Base-by-base conservation (phyloP, 2,888 invertebrate genomes). In the Drepana falcataria region DNA sequence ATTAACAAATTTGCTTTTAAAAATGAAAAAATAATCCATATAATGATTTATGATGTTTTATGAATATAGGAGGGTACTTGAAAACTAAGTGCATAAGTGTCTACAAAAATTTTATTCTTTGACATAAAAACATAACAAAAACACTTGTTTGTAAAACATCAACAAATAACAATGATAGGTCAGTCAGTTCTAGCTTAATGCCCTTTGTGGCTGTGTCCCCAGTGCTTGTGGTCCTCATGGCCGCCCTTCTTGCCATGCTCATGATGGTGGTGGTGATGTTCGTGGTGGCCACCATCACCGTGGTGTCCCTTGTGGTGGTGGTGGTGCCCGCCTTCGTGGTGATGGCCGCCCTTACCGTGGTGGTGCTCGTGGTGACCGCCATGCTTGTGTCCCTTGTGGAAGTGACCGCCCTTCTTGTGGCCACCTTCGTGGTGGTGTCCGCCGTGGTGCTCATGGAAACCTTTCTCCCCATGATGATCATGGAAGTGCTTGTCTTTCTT, bases 401-500 rank as follows among this genome's bases (percentile, higher is more conserved):
- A 92, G 83, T 95, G 94, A 34, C 95, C 95, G 61, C 96, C 96
- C 85, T 96, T 95, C 84, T 96, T 94, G 90, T 95, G 93, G 44
- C 93, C 95, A 65, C 94, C 94, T 73, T 94, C 94, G 74, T 96
- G 95, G 75, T 95, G 95, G 78, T 94, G 94, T 47, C 93, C 94
- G 53, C 95, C 96, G 75, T 96, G 94, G 70, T 95, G 95, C 71
- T 94, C 94, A 77, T 96, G 94, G 74, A 93, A 93, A 0, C 95
- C 96, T 64, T 94, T 93, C 66, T 95, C 95, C 64, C 96, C 95
- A 72, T 95, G 94, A 79, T 96, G 95, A 67, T 96, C 95, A 81
- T 94, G 96, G 93, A 95, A 96, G 81, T 96, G 95, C 73, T 96
- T 96, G 73, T 96, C 94, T 80, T 96, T 96, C 77, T 96, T 95